A percentile compares a stretch with the other conserved stretches of the same genome.
These are phyloP conservation scores for Pocillopora verrucosa DNA, from an alignment of 64 coral and sea anemone species.

Conservation along the genomic window DNA sequence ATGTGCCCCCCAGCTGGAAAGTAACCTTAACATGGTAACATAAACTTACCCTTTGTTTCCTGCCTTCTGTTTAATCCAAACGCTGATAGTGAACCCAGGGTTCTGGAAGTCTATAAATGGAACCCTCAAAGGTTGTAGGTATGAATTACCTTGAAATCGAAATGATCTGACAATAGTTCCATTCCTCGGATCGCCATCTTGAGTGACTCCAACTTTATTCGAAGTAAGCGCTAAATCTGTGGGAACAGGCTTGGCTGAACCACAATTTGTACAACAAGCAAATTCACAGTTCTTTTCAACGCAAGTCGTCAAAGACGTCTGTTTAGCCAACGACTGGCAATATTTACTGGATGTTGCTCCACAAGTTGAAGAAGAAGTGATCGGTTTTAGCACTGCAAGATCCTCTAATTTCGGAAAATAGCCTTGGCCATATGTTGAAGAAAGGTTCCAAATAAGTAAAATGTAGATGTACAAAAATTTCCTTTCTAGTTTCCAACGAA, in stretches of 20 bases:
- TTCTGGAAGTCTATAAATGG: conserved; percentile 44
- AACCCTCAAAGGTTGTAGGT: conserved; percentile 49
- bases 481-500: neutral
- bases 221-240: conserved; percentile 36
- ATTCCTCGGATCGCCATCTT: conserved; percentile 66
- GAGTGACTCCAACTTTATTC: conserved; percentile 1
- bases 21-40: too few relatives aligned
- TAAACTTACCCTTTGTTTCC: conserved; percentile 85
- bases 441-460: neutral
- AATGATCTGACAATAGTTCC: conserved; percentile 63
- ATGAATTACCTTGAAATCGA: conserved; percentile 64
- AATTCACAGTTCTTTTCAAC: conserved; percentile 65
- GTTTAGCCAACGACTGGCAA: conserved; percentile 47
- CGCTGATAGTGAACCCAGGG: conserved; percentile 70
- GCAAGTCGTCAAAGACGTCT: conserved; percentile 62
- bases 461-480: neutral
- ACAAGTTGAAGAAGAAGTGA: conserved; percentile 82
- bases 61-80: conserved; percentile 82
- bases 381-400: conserved; percentile 70
- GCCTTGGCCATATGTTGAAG: conserved; percentile 4
- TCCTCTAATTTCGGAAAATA: conserved; percentile 70
- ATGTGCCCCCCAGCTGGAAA: too few relatives aligned
- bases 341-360: conserved; percentile 54
- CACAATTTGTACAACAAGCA: conserved; percentile 70
- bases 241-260: conserved; percentile 25